Conservation (phyloP, 2,113 vertebrate species). For the Hoplias malabaricus region DNA sequence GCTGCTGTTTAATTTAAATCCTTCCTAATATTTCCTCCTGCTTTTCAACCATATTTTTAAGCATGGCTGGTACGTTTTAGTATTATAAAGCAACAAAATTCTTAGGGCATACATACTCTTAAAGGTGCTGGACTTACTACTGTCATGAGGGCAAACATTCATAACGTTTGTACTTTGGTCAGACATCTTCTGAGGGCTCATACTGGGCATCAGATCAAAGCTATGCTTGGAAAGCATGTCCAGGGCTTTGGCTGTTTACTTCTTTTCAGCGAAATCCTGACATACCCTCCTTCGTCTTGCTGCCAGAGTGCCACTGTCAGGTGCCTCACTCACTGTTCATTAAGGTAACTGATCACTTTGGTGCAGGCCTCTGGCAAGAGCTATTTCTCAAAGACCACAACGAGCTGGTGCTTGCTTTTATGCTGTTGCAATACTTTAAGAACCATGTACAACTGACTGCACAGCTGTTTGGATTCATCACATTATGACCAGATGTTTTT, state of each 20-base stretch:
- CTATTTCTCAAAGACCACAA: conserved; percentile 46
- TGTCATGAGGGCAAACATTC: not conserved
- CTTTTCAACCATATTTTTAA: too few species aligned
- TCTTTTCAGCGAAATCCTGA: conserved; percentile 14
- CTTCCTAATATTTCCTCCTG: too few species aligned
- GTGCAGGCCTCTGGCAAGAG: conserved; percentile 53
- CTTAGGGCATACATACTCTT: too few species aligned
- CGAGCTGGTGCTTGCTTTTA: not conserved
- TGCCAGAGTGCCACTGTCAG: conserved; percentile 16
- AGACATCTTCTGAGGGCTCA: not conserved
- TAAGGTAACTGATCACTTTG: conserved; percentile 64
- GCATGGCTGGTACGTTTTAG: too few species aligned
- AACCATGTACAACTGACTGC: not conserved
- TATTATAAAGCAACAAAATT: not conserved
- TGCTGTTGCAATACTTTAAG: not conserved
- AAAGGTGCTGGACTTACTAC: not conserved
- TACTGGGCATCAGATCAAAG: not conserved
- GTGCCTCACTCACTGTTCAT: conserved; percentile 58
- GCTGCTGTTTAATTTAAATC: too few species aligned
- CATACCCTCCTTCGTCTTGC: conserved; percentile 51
- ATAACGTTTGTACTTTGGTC: not conserved
- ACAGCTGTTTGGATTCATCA: conserved; percentile 5
- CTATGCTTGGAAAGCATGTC: conserved; percentile 32
- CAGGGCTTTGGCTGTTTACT: conserved; percentile 27
- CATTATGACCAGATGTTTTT: not conserved